Percentiles rank a stretch among this genome's conserved stretches.
Evolutionary conservation across 1,140 invertebrate species (phyloP).

Genomic region (Drosophila takahashii): DNA sequence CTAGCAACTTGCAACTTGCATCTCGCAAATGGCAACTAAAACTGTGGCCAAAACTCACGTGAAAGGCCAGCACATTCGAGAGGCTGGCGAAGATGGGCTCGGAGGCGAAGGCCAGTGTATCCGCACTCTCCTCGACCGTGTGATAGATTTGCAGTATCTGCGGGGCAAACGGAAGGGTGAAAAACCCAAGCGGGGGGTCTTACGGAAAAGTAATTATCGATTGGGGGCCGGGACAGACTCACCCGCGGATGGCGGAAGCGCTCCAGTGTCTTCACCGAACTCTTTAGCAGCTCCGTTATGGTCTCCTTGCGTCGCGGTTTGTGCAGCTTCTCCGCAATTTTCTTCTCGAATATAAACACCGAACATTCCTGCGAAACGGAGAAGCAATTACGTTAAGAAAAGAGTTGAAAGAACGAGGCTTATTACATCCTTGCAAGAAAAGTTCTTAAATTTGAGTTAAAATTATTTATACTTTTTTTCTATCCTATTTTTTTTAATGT

Average conservation of each 20-base stretch:
- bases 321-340: constrained; percentile 96
- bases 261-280: constrained; percentile 92
- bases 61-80: constrained; percentile 93
- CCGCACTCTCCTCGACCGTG: constrained; percentile 91
- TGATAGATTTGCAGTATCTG: constrained; percentile 90
- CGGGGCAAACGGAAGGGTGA: constrained; percentile 20
- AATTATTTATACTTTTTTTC: neutral
- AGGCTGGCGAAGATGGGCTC: constrained; percentile 95
- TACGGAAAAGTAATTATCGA: constrained; percentile 44
- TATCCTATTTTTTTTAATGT: neutral
- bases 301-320: constrained; percentile 96
- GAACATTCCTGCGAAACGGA: constrained; percentile 93
- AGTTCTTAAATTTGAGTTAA: neutral
- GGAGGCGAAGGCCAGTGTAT: constrained; percentile 96
- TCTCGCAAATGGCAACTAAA: constrained; percentile 16
- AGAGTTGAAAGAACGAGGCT: neutral
- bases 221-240: constrained; percentile 29
- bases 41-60: constrained; percentile 85
- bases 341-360: constrained; percentile 98
- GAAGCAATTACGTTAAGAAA: neutral
- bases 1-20: constrained; percentile 20
- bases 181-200: neutral
- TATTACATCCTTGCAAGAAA: neutral
- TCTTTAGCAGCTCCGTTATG: constrained; percentile 95
- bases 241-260: constrained; percentile 95